Base-by-base conservation (phyloP, 2,888 invertebrate genomes). In the Seira musarum region DNA sequence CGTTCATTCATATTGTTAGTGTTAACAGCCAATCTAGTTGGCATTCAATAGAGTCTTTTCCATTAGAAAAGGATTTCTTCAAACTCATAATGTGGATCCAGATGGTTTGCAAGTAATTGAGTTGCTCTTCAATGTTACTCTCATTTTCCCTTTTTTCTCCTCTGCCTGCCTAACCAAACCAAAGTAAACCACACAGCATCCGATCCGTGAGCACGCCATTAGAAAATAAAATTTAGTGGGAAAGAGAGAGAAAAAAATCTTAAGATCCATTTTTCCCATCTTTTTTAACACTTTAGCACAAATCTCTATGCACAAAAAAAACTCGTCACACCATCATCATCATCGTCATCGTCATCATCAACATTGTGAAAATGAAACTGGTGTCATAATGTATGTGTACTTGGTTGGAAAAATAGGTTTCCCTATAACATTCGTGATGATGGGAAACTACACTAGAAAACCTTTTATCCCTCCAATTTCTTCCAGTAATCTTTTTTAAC, bases 31-130 rank as follows among this genome's bases (percentile, higher is more conserved):
- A 72, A 80, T 71, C 85, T 85, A 82, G 82, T 86, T 86, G 82
- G 83, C 86, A 86, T 83, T 85, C 86, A 85, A 85, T 86, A 82
- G 86, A 86, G 85, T 85, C 84, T 86, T 85, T 85, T 86, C 86
- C 86, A 86, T 86, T 85, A 85, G 80, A 75, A 85, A 82, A 85
- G 85, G 86, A 85, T 85, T 85, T 85, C 83, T 85, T 82, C 82
- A 67, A 57, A 64, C 72, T 80, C 81, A 75, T 83, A 82, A 83
- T 85, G 83, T 83, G 73, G 83, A 84, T 86, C 83, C 85, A 85
- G 86, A 86, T 85, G 82, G 79, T 82, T 81, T 71, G 82, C 72
- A 84, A 85, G 85, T 86, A 86, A 86, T 86, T 86, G 86, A 86
- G 86, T 86, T 83, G 81, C 80, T 80, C 79, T 79, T 81, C 70